Evolutionary conservation across 2,113 vertebrate genomes (phyloP).

Genomic region (Prinia subflava): DNA sequence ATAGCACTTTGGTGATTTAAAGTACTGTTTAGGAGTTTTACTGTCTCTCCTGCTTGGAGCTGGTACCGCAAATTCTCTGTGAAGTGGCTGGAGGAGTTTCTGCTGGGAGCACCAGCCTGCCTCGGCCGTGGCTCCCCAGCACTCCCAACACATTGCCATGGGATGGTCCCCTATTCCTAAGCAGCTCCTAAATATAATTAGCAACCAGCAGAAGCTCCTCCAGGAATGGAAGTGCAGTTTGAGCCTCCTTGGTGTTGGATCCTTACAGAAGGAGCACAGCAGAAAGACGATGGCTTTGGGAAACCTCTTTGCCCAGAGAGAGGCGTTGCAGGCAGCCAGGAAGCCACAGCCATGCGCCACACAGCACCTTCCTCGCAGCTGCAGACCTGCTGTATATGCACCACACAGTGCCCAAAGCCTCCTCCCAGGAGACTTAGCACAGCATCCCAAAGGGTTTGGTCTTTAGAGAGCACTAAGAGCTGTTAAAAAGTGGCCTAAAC

Average conservation of each 20-base stretch:
- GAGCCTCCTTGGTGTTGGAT: not conserved
- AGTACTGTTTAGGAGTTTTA: constrained; percentile 50
- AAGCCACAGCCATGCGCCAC: rapidly evolving
- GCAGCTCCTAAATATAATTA: not conserved
- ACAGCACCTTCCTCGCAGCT: not conserved
- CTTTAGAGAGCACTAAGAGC: not conserved
- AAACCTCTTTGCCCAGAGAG: not conserved
- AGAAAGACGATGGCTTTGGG: not conserved
- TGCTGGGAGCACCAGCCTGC: not conserved
- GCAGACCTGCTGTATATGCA: not conserved
- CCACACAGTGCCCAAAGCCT: not conserved
- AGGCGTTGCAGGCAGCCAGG: not conserved
- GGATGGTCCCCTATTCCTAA: not conserved
- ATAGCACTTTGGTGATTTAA: constrained; percentile 35
- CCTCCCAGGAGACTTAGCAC: not conserved
- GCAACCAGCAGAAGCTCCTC: not conserved
- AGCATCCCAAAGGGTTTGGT: not conserved
- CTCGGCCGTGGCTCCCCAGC: rapidly evolving
- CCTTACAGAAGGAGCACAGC: not conserved
- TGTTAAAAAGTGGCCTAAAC: not conserved
- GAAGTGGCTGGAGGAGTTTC: constrained; percentile 1
- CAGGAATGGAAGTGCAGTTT: not conserved
- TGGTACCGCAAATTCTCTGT: not conserved
- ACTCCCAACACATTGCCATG: rapidly evolving
- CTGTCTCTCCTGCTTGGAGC: constrained; percentile 1